Percentiles rank a stretch among this genome's conserved stretches.
These are phyloP conservation scores for Peribatodes rhomboidaria DNA, from an alignment of 2,888 invertebrate species.

Conservation along the genomic window DNA sequence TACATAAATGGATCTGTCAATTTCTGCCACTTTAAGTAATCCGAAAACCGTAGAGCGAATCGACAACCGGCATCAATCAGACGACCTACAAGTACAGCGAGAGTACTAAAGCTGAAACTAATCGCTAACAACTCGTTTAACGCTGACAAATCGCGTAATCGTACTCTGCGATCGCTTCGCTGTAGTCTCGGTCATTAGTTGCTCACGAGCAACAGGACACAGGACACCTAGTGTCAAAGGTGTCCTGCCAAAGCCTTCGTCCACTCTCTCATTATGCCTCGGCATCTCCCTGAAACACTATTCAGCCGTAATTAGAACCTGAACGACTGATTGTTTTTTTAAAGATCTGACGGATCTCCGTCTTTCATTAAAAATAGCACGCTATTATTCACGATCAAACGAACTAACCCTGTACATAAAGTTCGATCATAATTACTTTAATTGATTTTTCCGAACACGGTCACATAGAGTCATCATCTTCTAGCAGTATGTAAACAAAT, in stretches of 20 bases:
- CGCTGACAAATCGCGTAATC: conserved; percentile 29
- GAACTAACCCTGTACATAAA: neutral
- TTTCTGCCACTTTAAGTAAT: too few species aligned
- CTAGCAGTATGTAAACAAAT: too few species aligned
- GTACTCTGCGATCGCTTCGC: conserved; percentile 11
- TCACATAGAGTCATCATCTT: too few species aligned
- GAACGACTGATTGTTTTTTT: neutral
- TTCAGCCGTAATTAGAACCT: conserved; percentile 36
- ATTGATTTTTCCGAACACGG: neutral
- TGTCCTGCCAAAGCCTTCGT: conserved; percentile 13
- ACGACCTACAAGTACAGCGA: conserved; percentile 1
- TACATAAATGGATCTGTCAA: too few species aligned
- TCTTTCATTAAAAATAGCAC: neutral
- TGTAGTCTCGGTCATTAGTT: conserved; percentile 9
- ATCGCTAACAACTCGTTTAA: conserved; percentile 30
- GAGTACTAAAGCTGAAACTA: conserved; percentile 16
- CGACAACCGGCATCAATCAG: neutral
- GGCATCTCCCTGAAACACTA: conserved; percentile 38
- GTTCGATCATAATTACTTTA: neutral
- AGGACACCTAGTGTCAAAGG: conserved; percentile 31
- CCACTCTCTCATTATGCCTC: conserved; percentile 34
- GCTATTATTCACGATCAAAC: neutral
- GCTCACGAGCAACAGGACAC: neutral
- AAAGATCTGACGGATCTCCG: neutral
- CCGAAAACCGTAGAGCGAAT: neutral